A percentile compares a stretch with the other conserved stretches of the same genome.
Conservation (phyloP, 2,113 vertebrate species). For the Chaetura pelagica region DNA sequence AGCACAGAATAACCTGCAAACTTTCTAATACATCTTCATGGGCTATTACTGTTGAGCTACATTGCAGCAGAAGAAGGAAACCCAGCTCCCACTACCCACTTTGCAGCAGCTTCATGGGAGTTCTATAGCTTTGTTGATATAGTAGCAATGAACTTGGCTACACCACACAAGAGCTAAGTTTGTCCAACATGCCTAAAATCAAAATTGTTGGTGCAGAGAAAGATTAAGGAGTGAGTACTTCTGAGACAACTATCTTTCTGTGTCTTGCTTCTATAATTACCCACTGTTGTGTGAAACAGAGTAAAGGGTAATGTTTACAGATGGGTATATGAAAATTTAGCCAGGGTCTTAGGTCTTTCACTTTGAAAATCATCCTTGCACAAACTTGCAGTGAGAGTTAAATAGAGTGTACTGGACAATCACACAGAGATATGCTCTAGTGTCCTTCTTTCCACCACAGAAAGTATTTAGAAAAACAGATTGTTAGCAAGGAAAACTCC, state of each 20-base stretch:
- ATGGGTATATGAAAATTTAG: not conserved
- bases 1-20: not conserved
- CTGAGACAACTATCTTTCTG: not conserved
- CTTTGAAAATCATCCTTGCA: not conserved
- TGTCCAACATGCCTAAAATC: not conserved
- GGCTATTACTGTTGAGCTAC: not conserved
- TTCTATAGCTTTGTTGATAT: not conserved
- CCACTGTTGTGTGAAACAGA: not conserved
- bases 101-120: not conserved
- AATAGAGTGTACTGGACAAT: not conserved
- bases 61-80: not conserved
- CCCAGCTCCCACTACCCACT: not conserved
- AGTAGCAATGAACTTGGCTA: not conserved
- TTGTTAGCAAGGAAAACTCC: fast-evolving
- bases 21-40: not conserved
- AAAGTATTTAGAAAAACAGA: not conserved
- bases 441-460: not conserved
- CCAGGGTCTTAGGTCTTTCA: not conserved
- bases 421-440: not conserved
- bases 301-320: not conserved
- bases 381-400: not conserved
- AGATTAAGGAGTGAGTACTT: not conserved
- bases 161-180: not conserved
- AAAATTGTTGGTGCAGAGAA: not conserved
- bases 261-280: not conserved